phyloP scores from a whole-genome alignment of 2,113 vertebrate species.

The Phycodurus eques region DNA sequence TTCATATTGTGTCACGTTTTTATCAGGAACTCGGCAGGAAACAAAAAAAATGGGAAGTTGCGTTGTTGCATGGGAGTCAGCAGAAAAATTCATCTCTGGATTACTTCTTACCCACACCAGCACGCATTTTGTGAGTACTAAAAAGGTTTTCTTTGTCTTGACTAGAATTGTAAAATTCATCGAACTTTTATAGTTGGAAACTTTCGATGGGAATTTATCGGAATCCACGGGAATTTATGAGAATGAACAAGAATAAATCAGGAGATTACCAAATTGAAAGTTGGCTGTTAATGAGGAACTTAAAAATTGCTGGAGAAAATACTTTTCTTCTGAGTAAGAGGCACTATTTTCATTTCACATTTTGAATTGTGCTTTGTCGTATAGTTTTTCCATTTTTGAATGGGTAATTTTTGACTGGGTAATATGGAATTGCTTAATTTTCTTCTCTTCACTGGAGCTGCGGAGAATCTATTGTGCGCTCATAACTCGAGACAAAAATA shows the following conservation, averaged over 20 bases:
- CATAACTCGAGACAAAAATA: too few relatives aligned
- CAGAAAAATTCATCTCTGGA: not conserved
- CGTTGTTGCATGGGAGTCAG: not conserved
- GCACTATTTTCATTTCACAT: too few relatives aligned
- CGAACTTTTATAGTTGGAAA: not conserved
- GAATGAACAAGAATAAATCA: not conserved
- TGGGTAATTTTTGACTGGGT: too few relatives aligned
- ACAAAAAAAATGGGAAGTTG: conserved; percentile 49
- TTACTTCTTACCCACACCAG: not conserved
- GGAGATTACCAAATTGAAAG: not conserved
- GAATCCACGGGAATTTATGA: not conserved
- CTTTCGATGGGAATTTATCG: not conserved
- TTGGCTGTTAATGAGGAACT: not conserved
- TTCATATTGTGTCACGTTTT: not conserved
- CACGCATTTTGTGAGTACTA: conserved; percentile 35
- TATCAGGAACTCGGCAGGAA: conserved; percentile 9
- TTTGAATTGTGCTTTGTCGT: too few relatives aligned
- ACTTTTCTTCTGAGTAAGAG: not conserved
- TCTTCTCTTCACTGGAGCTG: too few relatives aligned
- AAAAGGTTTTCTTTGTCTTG: not conserved
- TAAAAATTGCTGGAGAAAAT: not conserved
- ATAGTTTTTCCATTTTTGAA: too few relatives aligned
- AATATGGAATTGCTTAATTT: too few relatives aligned
- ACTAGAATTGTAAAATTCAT: not conserved
- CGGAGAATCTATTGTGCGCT: too few relatives aligned